Percentiles rank a stretch among this genome's conserved stretches.
phyloP scores from a whole-genome alignment of 2,113 vertebrate genomes.

The Dicentrarchus labrax region DNA sequence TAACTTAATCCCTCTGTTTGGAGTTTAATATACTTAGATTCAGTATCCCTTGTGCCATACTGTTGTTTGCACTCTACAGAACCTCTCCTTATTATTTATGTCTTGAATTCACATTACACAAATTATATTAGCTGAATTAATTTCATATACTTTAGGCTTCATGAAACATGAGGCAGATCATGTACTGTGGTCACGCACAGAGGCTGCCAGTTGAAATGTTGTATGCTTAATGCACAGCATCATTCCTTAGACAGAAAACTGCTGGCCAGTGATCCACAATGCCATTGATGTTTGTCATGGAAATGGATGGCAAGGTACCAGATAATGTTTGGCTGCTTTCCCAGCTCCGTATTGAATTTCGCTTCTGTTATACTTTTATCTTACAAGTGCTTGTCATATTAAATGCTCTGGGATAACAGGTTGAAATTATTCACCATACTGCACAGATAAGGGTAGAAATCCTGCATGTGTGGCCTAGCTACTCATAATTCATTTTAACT shows the following conservation, averaged over 20 bases:
- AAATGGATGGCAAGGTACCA: conserved; percentile 44
- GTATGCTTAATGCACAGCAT: conserved; percentile 16
- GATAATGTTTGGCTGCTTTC: conserved; percentile 54
- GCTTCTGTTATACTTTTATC: conserved; percentile 33
- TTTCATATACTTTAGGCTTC: neutral
- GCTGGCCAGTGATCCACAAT: conserved; percentile 47
- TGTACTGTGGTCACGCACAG: neutral
- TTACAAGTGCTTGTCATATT: conserved; percentile 35
- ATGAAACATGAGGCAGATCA: conserved; percentile 7
- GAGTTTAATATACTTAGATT: neutral
- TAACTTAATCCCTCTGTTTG: neutral
- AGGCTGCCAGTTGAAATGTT: conserved; percentile 19
- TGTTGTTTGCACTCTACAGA: neutral
- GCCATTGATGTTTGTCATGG: conserved; percentile 48
- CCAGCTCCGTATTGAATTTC: conserved; percentile 49
- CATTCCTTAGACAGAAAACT: conserved; percentile 31
- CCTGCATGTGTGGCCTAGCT: neutral
- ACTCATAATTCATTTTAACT: neutral
- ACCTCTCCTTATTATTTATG: neutral
- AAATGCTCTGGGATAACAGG: conserved; percentile 20
- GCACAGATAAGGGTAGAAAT: conserved; percentile 5
- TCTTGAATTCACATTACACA: neutral
- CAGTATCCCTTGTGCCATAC: neutral
- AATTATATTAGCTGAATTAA: neutral
- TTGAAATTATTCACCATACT: conserved; percentile 20